Conservation (phyloP, 2,797 vertebrate genomes). For the Falco biarmicus region DNA sequence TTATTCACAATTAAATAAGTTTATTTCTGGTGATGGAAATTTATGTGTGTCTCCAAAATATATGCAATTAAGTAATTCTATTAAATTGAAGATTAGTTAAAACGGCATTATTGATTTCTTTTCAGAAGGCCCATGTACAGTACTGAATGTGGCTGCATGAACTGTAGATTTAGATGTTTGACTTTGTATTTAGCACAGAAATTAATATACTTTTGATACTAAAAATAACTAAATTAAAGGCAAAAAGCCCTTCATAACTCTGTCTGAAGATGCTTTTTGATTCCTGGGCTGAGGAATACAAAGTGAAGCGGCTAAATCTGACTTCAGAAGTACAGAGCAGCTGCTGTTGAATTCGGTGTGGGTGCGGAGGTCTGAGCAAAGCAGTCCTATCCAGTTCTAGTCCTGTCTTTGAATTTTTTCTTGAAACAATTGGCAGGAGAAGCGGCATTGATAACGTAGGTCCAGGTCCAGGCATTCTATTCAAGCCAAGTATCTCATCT, state of each 20-base stretch:
- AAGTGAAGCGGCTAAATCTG: background rate
- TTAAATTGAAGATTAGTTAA: background rate
- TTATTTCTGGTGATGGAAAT: background rate
- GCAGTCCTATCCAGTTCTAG: background rate
- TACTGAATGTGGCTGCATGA: background rate
- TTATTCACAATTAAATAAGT: background rate
- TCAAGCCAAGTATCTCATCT: background rate
- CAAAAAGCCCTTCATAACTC: background rate
- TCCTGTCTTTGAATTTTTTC: background rate
- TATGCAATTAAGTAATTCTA: background rate
- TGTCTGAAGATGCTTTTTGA: background rate
- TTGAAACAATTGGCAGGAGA: background rate
- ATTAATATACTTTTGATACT: background rate
- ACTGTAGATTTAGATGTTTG: background rate
- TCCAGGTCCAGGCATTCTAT: background rate
- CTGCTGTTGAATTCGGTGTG: rapidly evolving
- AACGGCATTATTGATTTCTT: background rate
- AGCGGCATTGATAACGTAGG: background rate
- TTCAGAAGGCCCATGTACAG: background rate
- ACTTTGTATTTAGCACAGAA: background rate
- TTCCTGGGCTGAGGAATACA: background rate
- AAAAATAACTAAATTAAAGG: background rate
- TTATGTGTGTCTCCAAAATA: background rate
- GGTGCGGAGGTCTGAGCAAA: background rate
- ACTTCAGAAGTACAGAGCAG: background rate